Base-by-base conservation (phyloP, 2,888 invertebrate genomes). In the Halictus ligatus region DNA sequence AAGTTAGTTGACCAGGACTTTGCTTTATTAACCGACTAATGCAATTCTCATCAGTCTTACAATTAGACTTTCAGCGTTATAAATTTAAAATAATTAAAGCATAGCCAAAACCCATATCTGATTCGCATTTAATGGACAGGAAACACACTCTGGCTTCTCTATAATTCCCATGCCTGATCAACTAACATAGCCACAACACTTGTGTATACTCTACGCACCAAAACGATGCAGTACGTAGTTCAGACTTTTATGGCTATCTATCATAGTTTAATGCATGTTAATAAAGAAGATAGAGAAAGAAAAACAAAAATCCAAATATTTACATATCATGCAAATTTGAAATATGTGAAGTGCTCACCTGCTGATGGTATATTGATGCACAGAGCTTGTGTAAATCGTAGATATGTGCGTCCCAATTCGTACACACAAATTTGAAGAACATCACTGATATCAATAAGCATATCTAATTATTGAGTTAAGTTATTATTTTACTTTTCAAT, bases 391-490 rank as follows among this genome's bases (percentile, higher is more conserved):
- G 99, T 98, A 80, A 99, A 96, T 93, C 97, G 97, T 92, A 99
- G 96, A 94, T 99, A 99, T 0, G 99, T 99, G 82, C 98, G 97
- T 77, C 99, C 99, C 60, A 99, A 96, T 95, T 98, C 98, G 95
- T 98, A 99, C 80, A 99, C 99, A 96, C 99, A 99, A 91, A 99
- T 98, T 96, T 99, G 98, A 50, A 99, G 97, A n/a, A 99, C 97
- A 96, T 99, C 99, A 95, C 99, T 99, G 89, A 99, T 99, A 95
- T 99, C 99, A 93, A 99, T 98, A 78, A 99, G 96, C 95, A 99
- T 97, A 97, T 99, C 98, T 98, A 94, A 84, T 92, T 92, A 67
- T 18, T 58, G 75, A 80, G 93, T 95, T 95, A 95, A 96, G 95
- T 93, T 94, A 29, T 87, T 84, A 88, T 50, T 25, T 60, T 2